These are phyloP conservation scores for Peromyscus californicus DNA, from an alignment of 2,113 vertebrate genomes.

Conservation along the genomic window DNA sequence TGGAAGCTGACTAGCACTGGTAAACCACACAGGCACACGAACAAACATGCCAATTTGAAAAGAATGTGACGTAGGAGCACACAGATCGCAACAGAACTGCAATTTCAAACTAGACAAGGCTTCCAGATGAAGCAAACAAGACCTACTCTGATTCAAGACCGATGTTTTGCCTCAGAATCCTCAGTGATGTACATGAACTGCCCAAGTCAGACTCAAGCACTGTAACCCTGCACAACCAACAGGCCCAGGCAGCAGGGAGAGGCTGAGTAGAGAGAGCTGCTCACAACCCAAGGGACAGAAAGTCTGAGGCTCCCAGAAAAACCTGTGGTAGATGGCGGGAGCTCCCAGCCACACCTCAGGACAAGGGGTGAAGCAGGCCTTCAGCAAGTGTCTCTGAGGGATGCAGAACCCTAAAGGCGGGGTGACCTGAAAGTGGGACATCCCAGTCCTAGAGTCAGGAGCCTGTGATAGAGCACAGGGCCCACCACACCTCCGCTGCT, in stretches of 20 bases:
- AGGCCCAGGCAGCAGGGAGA: no score
- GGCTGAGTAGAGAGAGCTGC: neutral
- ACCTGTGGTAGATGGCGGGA: neutral
- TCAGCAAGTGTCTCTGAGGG: neutral
- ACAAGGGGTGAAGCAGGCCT: neutral
- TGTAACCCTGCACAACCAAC: neutral
- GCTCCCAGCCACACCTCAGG: neutral
- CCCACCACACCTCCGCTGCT: neutral
- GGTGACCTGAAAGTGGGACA: neutral
- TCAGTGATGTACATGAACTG: neutral
- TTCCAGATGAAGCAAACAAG: neutral
- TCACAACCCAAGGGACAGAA: neutral
- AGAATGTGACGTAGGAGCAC: neutral
- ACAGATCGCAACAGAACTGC: conserved; percentile 41
- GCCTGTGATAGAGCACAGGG: neutral
- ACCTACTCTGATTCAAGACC: neutral
- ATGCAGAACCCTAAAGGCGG: neutral
- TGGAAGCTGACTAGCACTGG: conserved; percentile 5
- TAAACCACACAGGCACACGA: conserved; percentile 28
- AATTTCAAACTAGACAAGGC: neutral
- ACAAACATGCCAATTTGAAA: conserved; percentile 23
- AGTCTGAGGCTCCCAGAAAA: neutral
- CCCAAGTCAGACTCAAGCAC: neutral
- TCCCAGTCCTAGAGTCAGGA: neutral
- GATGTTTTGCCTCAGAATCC: neutral